These are phyloP conservation scores for Melikaiella ostensackeni DNA, from an alignment of 2,888 invertebrate species.

Conservation along the genomic window DNA sequence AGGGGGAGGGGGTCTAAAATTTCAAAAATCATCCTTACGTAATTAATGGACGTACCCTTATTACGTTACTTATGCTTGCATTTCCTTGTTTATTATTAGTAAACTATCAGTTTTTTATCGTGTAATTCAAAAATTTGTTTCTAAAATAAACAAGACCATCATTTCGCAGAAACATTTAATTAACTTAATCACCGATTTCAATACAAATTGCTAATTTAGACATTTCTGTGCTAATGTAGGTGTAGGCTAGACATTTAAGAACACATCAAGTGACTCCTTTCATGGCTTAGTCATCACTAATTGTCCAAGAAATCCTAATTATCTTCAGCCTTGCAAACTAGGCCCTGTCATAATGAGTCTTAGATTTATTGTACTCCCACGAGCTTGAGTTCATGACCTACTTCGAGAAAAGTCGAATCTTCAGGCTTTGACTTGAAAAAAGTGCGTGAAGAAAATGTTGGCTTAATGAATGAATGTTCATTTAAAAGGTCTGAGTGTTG, in stretches of 20 bases:
- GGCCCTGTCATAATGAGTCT: slow-evolving; percentile 5
- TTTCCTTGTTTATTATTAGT: background rate
- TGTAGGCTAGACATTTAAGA: background rate
- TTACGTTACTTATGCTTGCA: background rate
- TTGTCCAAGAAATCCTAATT: slow-evolving; percentile 24
- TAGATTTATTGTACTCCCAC: slow-evolving; percentile 30
- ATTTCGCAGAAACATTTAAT: background rate
- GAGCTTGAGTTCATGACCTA: slow-evolving; percentile 24
- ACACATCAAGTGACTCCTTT: background rate
- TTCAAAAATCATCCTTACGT: too few species aligned
- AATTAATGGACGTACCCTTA: too few species aligned
- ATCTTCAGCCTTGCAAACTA: slow-evolving; percentile 9
- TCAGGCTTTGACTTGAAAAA: too few species aligned
- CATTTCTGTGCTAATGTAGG: background rate
- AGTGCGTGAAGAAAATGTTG: too few species aligned
- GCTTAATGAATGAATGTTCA: too few species aligned
- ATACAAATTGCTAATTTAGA: background rate
- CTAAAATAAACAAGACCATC: background rate
- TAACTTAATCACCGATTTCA: background rate
- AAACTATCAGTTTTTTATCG: background rate
- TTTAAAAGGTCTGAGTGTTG: too few species aligned
- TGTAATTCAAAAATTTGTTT: background rate
- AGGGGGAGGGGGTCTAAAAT: too few species aligned
- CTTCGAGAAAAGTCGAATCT: too few species aligned
- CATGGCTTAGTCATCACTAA: slow-evolving; percentile 1